phyloP scores from a whole-genome alignment of 2,113 vertebrate genomes.

The Perca fluviatilis region DNA sequence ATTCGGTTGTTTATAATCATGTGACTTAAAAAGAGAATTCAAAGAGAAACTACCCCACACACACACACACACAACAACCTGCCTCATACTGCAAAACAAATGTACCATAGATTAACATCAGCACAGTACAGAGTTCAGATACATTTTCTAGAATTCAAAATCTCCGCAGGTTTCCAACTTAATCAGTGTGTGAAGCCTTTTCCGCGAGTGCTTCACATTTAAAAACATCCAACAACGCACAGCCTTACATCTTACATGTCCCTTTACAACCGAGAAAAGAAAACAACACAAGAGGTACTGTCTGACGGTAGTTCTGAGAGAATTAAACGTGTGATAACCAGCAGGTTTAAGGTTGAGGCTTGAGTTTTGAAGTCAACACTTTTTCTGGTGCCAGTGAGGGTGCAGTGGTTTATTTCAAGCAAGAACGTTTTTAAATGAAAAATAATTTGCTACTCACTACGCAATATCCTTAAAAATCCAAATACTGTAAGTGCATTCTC shows the following conservation, averaged over 20 bases:
- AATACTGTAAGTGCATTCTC: slow-evolving; percentile 26
- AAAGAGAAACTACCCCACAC: slow-evolving; percentile 13
- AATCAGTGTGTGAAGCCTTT: slow-evolving; percentile 1
- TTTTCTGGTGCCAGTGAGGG: slow-evolving; percentile 30
- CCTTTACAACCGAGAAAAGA: slow-evolving; percentile 36
- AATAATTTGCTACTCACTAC: slow-evolving; percentile 5
- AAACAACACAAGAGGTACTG: slow-evolving; percentile 5
- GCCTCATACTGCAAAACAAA: slow-evolving; percentile 38
- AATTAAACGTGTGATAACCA: slow-evolving; percentile 24
- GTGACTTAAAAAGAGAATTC: slow-evolving; percentile 24
- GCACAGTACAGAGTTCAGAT: slow-evolving; percentile 62
- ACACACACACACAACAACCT: slow-evolving; percentile 16
- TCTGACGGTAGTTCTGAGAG: slow-evolving; percentile 1
- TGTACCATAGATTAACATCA: slow-evolving; percentile 52
- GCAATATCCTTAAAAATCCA: slow-evolving; percentile 12
- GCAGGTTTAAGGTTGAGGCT: slow-evolving; percentile 39
- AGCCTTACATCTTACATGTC: slow-evolving; percentile 27
- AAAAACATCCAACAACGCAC: slow-evolving; percentile 36
- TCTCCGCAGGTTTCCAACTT: slow-evolving; percentile 25
- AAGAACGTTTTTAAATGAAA: slow-evolving; percentile 4
- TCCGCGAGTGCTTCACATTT: slow-evolving; percentile 3
- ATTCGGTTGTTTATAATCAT: slow-evolving; percentile 35
- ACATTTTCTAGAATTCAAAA: slow-evolving; percentile 53
- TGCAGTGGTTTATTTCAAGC: slow-evolving; percentile 22
- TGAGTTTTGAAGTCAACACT: slow-evolving; percentile 35